Evolutionary conservation across 2,113 vertebrate species (phyloP).

Genomic region (Casuarius casuarius): DNA sequence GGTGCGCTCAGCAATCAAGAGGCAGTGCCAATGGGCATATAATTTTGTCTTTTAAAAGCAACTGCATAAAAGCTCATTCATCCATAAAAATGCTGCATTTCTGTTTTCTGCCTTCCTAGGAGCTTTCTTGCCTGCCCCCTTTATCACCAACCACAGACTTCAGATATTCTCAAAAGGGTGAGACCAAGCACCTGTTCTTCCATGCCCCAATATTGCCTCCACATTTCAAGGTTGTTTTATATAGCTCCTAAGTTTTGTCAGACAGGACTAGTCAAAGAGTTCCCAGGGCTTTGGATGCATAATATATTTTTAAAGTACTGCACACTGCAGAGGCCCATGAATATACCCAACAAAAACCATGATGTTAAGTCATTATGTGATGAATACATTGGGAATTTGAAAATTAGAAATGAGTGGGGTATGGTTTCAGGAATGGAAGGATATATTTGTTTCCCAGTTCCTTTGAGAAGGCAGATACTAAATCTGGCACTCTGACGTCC

Average conservation of each 20-base stretch:
- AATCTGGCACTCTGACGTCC: not conserved
- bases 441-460: not conserved
- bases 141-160: slow-evolving; percentile 2
- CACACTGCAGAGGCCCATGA: not conserved
- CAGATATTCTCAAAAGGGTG: slow-evolving; percentile 22
- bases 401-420: not conserved
- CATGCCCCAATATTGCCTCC: not conserved
- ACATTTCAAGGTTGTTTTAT: not conserved
- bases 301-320: not conserved
- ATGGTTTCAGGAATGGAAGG: not conserved
- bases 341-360: not conserved
- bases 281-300: not conserved
- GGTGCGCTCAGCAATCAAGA: slow-evolving; percentile 64
- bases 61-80: slow-evolving; percentile 68
- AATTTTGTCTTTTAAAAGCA: slow-evolving; percentile 66
- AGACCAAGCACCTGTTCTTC: not conserved
- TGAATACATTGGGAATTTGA: not conserved
- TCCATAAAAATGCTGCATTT: slow-evolving; percentile 58
- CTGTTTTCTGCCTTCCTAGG: slow-evolving; percentile 50
- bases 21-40: slow-evolving; percentile 62
- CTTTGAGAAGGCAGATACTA: not conserved
- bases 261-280: not conserved
- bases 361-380: not conserved
- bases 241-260: not conserved
- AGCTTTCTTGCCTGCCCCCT: slow-evolving; percentile 26